Conservation (phyloP, 2,113 vertebrate species). For the Polypterus senegalus region DNA sequence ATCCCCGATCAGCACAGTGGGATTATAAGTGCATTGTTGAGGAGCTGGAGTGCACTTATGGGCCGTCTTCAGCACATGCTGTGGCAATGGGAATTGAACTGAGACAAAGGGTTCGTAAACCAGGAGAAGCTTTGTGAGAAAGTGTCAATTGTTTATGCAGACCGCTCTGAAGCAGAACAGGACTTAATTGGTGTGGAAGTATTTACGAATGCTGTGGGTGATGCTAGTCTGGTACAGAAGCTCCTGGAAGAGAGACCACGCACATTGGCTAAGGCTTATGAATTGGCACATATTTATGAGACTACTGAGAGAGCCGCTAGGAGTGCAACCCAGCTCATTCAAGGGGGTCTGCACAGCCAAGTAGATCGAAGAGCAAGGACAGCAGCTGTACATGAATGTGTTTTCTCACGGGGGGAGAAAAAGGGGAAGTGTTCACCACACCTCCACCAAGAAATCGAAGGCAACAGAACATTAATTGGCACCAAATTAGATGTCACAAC, state of each 20-base stretch:
- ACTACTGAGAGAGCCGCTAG: slow-evolving; percentile 11
- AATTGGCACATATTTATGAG: slow-evolving; percentile 11
- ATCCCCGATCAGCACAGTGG: slow-evolving; percentile 13
- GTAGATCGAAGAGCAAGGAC: not conserved
- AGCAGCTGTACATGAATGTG: no score
- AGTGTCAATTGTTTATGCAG: no score
- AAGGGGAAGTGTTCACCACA: no score
- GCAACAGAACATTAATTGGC: no score
- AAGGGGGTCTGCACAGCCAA: not conserved
- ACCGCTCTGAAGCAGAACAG: slow-evolving; percentile 5
- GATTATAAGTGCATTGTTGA: slow-evolving; percentile 8
- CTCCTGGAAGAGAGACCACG: slow-evolving; percentile 14
- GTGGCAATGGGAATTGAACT: slow-evolving; percentile 6
- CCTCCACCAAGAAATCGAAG: no score
- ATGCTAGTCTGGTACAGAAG: slow-evolving; percentile 17
- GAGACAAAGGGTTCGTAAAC: not conserved
- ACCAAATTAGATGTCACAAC: no score
- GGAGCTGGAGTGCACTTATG: slow-evolving; percentile 6
- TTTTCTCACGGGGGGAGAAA: no score
- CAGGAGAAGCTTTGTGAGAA: not conserved
- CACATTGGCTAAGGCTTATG: slow-evolving; percentile 18
- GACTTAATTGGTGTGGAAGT: slow-evolving; percentile 17
- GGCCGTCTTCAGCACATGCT: slow-evolving; percentile 13
- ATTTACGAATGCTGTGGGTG: slow-evolving; percentile 17
- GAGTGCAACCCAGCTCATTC: slow-evolving; percentile 10